Evolutionary conservation across 1,140 invertebrate species (phyloP), one percentile per base, ranked within the genome.

Genomic region (Ceratina calcarata): DNA sequence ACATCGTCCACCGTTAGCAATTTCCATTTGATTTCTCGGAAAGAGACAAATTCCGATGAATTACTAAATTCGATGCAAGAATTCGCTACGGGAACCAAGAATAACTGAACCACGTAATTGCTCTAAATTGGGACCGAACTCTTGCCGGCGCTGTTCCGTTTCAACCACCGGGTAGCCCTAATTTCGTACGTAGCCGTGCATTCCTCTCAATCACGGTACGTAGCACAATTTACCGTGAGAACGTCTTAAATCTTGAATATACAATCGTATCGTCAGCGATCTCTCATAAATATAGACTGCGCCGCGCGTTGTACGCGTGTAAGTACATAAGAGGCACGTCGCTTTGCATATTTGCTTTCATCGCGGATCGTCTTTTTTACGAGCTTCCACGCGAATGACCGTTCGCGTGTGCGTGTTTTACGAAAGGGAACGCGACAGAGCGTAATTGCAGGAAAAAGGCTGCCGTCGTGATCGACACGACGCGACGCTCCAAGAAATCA

Each of bases 381-480:
- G 0, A n/a, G 18, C 58, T 24, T 27, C 12, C 2, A n/a, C 10
- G 24, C 37, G 45, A 68, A 51, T 16, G 20, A 0, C 20, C 15
- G 20, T 6, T 53, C 49, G 49, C 49, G 20, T 68, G 37, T 45
- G 37, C 37, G 37, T 45, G 66, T 24, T 27, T 53, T 4, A 10
- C 2, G 49, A 68, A 53, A n/a, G 22, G 53, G 32, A 68, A 53
- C 45, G 37, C 55, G 8, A 49, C 49, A 68, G 55, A 15, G 20
- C 32, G n/a, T 68, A 66, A 76, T 76, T 45, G 22, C n/a, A 57
- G 15, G 32, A 67, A 76, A 68, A 74, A 58, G 15, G 37, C 37
- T 45, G 37, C 15, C 0, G 12, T 3, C 16, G 60, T 22, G 45
- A 49, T 32, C 22, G 45, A 64, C 49, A 20, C 18, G 32, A 3